Evolutionary conservation across 2,888 invertebrate genomes (phyloP).

Genomic region (Sinohyriopsis cumingii): DNA sequence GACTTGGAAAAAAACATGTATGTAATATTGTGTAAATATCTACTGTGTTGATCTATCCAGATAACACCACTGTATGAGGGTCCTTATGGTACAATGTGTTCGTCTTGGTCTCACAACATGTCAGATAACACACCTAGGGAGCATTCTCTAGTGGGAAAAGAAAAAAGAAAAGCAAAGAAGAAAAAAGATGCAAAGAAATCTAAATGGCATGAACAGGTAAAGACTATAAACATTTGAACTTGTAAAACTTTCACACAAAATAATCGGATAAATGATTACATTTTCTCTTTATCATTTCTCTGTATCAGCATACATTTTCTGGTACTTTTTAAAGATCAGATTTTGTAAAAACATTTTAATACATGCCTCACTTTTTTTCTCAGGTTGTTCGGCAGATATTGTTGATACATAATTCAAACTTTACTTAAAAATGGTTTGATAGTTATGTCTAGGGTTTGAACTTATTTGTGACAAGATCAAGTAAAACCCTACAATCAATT

Average conservation of each 20-base stretch:
- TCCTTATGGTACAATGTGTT: conserved; percentile 46
- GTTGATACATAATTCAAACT: no score
- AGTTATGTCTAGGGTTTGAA: conserved; percentile 2
- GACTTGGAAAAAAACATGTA: no score
- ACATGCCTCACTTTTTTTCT: no score
- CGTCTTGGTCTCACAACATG: conserved; percentile 40
- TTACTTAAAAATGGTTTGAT: no score
- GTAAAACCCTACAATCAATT: no score
- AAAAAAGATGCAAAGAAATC: conserved; percentile 16
- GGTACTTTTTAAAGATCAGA: no score
- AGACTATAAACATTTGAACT: not conserved
- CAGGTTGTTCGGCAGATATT: no score
- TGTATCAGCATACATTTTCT: no score
- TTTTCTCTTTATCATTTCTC: no score
- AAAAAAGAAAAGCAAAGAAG: conserved; percentile 19
- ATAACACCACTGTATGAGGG: conserved; percentile 37
- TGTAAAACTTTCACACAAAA: no score
- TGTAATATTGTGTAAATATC: conserved; percentile 2
- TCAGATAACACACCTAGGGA: conserved; percentile 42
- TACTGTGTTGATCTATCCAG: conserved; percentile 4
- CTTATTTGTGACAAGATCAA: not conserved
- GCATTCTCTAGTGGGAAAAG: not conserved
- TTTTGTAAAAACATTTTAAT: no score
- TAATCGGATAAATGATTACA: no score
- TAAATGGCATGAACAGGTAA: conserved; percentile 41